Evolutionary conservation across 2,888 invertebrate species (phyloP).

Genomic region (Argyresthia goedartella): DNA sequence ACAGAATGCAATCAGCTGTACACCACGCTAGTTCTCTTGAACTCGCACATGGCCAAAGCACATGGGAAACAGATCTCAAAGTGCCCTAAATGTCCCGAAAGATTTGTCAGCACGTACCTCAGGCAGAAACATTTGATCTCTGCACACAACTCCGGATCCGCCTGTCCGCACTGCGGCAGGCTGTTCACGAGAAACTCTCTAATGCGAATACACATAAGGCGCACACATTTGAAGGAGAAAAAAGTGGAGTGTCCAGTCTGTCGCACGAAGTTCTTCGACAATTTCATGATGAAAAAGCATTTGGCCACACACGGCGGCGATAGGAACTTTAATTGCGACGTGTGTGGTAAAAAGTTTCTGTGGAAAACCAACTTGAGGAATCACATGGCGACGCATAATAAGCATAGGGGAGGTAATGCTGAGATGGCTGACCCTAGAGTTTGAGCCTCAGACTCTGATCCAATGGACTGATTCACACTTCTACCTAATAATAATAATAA

Average conservation of each 20-base stretch:
- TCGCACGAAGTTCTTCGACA: slow-evolving; percentile 38
- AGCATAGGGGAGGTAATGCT: slow-evolving; percentile 1
- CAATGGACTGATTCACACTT: background rate
- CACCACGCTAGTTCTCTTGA: slow-evolving; percentile 23
- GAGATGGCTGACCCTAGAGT: background rate
- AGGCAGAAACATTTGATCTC: slow-evolving; percentile 36
- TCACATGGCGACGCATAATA: slow-evolving; percentile 24
- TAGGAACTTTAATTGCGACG: slow-evolving; percentile 42
- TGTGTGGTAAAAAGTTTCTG: slow-evolving; percentile 48
- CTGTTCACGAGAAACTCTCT: slow-evolving; percentile 40
- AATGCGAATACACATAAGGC: slow-evolving; percentile 39
- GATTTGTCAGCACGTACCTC: slow-evolving; percentile 35
- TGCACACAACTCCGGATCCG: slow-evolving; percentile 36
- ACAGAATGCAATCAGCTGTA: slow-evolving; percentile 28
- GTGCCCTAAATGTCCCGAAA: slow-evolving; percentile 38
- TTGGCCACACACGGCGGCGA: slow-evolving; percentile 42
- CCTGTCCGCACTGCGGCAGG: slow-evolving; percentile 38
- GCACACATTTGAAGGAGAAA: slow-evolving; percentile 46
- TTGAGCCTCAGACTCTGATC: no score
- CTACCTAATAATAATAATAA: no score
- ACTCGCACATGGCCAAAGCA: slow-evolving; percentile 31
- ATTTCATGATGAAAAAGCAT: slow-evolving; percentile 41
- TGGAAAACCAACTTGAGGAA: slow-evolving; percentile 53
- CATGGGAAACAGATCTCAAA: slow-evolving; percentile 33
- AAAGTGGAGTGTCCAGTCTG: slow-evolving; percentile 43